Conservation (phyloP, 2,888 invertebrate genomes). For the Platycheirus rosarum region DNA sequence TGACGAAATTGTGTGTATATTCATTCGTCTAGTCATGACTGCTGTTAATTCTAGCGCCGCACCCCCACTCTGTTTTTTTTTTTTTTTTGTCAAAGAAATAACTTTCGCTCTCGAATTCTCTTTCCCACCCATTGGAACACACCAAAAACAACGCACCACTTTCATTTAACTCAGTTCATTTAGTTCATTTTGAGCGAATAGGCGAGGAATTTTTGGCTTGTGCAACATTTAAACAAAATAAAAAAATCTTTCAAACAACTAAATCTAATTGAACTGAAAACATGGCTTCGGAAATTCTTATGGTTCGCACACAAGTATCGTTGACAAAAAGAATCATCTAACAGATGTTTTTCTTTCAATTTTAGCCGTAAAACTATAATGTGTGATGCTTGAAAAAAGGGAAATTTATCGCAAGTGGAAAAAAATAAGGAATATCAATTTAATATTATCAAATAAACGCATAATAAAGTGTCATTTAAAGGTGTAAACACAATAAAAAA, state of each 20-base stretch:
- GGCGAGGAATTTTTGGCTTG: conserved; percentile 28
- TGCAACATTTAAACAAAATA: conserved; percentile 15
- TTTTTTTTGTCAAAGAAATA: conserved; percentile 20
- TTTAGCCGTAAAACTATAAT: conserved; percentile 64
- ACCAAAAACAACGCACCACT: conserved; percentile 48
- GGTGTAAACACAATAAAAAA: not conserved
- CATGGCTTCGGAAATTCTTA: conserved; percentile 52
- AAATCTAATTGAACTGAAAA: conserved; percentile 30
- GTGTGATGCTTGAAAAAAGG: conserved; percentile 55
- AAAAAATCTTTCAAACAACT: conserved; percentile 1
- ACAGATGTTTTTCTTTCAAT: too few species aligned
- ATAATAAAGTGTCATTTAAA: not conserved
- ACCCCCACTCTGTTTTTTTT: conserved; percentile 52
- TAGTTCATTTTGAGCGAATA: conserved; percentile 58
- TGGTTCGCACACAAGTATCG: conserved; percentile 1
- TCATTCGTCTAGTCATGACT: too few species aligned
- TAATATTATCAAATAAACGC: conserved; percentile 3
- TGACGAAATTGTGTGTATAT: conserved; percentile 49
- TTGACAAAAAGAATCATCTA: too few species aligned
- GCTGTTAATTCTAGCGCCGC: too few species aligned
- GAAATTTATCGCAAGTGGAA: conserved; percentile 47
- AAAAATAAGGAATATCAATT: conserved; percentile 19
- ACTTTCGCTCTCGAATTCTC: conserved; percentile 57
- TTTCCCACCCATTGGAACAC: conserved; percentile 41
- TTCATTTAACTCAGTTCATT: conserved; percentile 61